Evolutionary conservation across 1,140 invertebrate genomes (phyloP), one percentile per base, ranked within the genome.

Genomic region (Pectinophora gossypiella): DNA sequence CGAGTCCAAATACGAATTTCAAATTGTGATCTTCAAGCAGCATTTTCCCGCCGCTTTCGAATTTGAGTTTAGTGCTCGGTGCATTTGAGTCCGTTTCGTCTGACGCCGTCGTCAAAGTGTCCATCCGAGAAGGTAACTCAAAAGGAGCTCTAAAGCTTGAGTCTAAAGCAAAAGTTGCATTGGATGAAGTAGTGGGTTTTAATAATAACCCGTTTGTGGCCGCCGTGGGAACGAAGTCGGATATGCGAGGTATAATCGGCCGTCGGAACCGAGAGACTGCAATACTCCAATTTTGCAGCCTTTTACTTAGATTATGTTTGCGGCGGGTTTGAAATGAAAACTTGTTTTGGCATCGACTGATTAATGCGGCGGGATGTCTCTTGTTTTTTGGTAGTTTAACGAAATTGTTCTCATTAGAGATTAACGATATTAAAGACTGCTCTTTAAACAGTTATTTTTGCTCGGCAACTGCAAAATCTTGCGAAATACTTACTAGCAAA

Each of bases 241-340:
- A 82, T 85, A 82, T 77, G 79, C 82, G 78, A 77, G 61, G 72
- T 81, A 79, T 82, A 85, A 86, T 82, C 76, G 82, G 59, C 73
- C 68, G 75, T 83, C 78, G 76, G 78, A 80, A 79, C 76, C 73
- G 64, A 66, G 59, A 63, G 68, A 68, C 75, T 82, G 80, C 80
- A 83, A 84, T 83, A 84, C 80, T 83, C 83, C 74, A 86, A 86
- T 86, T 86, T 80, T 75, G 75, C 74, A 81, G 80, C 72, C 78
- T 86, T 83, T 86, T 84, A 84, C 83, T 83, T 81, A 81, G 78
- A 76, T 81, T 78, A 72, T 72, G 65, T 75, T 75, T 72, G 64
- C 59, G 60, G 61, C 63, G 42, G 63, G 53, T 64, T 66, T 46
- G 66, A 61, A 67, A 69, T 61, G 59, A 66, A 54, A 76, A 76